Evolutionary conservation across 64 coral and sea anemone species (phyloP), one percentile per base, ranked within the genome.

Genomic region (Montipora sp.): DNA sequence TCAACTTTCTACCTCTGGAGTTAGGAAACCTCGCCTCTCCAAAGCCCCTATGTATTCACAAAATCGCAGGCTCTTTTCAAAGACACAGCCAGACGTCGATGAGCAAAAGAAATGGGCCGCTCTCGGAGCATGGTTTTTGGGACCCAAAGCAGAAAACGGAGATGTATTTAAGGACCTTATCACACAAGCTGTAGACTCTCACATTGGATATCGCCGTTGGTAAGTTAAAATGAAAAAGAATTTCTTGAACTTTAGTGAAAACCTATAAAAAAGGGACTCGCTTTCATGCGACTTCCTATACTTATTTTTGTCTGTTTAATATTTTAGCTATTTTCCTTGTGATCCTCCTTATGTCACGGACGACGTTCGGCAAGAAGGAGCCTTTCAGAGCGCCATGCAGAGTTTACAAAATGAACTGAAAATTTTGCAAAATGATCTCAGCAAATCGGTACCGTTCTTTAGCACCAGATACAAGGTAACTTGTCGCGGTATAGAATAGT

Each of bases 61-160:
- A 7, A n/a, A 51, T 0, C 79, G 90, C 7, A 24, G 43, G 16
- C 72, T 75, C 24, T 83, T 84, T 57, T 48, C 48, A 10, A 80
- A 22, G 11, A 80, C 44, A 36, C 73, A 65, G 19, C 13, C 24
- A 15, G 24, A 2, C 3, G 23, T 24, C 7, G 53, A 77, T 36
- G 77, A 76, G 24, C 75, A 60, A 13, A 78, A 95, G 5, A 89
- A 77, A 14, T 95, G 94, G 94, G 94, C 89, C 0, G 76, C 68
- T n/a, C 76, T 88, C 3, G 94, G 94, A 48, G 94, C 94, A 3
- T 95, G 89, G 88, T 95, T 95, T 58, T 24, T 95, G 5, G 94
- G 94, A 61, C 94, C 94, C 51, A 95, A 92, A 14, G 94, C 75
- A 0, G 94, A 95, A 8, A 95, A 95, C 59, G 94, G 79, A 18